phyloP scores from a whole-genome alignment of 2,113 vertebrate species.

The Panthera uncia region DNA sequence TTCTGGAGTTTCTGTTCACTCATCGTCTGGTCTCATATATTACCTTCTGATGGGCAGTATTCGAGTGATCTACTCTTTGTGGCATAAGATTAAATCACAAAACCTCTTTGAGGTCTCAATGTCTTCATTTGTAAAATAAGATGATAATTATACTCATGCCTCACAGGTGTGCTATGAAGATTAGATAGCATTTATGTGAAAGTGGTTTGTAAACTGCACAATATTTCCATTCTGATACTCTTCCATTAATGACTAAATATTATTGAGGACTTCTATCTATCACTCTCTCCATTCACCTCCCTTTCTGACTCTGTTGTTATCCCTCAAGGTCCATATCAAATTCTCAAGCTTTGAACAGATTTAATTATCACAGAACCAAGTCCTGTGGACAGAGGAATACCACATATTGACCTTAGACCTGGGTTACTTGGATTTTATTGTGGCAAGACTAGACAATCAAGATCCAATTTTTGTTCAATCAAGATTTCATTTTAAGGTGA shows the following conservation, averaged over 20 bases:
- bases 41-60: not conserved
- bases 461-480: not conserved
- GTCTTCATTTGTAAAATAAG: not conserved
- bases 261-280: not conserved
- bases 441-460: not conserved
- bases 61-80: not conserved
- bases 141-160: not conserved
- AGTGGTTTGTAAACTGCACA: not conserved
- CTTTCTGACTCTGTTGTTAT: not conserved
- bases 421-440: not conserved
- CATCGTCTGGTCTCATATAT: not conserved
- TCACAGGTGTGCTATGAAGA: not conserved
- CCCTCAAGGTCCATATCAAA: not conserved
- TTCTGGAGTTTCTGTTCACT: not conserved
- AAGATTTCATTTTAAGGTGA: not conserved
- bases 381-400: not conserved
- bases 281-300: not conserved
- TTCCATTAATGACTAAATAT: not conserved
- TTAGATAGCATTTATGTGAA: not conserved
- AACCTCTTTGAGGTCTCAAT: not conserved
- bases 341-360: not conserved
- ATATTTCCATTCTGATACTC: not conserved
- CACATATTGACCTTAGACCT: not conserved
- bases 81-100: not conserved
- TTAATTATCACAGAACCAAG: not conserved